These are phyloP conservation scores for Jaculus jaculus DNA, from an alignment of 2,113 vertebrate species.

Conservation along the genomic window DNA sequence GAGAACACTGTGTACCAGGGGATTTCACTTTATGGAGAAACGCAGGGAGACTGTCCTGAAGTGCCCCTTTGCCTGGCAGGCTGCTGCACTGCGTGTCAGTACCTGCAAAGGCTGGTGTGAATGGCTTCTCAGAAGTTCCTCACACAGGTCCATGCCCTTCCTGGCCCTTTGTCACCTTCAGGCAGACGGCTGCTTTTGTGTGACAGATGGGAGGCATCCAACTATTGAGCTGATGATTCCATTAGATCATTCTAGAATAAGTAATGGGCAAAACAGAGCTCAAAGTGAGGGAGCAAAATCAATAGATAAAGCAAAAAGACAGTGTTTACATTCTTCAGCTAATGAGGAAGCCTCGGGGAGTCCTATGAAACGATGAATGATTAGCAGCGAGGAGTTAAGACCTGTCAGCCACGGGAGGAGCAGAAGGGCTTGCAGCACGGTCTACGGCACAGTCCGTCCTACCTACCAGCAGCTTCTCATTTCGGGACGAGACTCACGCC, in stretches of 20 bases:
- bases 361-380: background rate
- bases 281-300: constrained; percentile 9
- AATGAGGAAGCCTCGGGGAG: constrained; percentile 26
- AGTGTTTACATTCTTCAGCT: constrained; percentile 9
- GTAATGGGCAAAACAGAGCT: constrained; percentile 5
- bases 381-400: background rate
- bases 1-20: background rate
- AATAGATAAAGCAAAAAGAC: background rate
- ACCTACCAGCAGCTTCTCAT: background rate
- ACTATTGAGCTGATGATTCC: background rate
- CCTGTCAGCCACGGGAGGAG: background rate
- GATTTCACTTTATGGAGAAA: constrained; percentile 25
- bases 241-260: constrained; percentile 57
- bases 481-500: background rate
- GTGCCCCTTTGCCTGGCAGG: constrained; percentile 45
- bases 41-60: constrained; percentile 20
- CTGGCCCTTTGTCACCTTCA: background rate
- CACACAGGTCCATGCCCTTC: background rate
- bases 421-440: background rate
- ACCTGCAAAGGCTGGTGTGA: background rate
- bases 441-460: background rate
- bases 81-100: constrained; percentile 36
- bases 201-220: background rate
- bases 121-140: background rate
- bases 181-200: background rate